Evolutionary conservation across 1,140 invertebrate genomes (phyloP).

Genomic region (Chironomus striatipennis): DNA sequence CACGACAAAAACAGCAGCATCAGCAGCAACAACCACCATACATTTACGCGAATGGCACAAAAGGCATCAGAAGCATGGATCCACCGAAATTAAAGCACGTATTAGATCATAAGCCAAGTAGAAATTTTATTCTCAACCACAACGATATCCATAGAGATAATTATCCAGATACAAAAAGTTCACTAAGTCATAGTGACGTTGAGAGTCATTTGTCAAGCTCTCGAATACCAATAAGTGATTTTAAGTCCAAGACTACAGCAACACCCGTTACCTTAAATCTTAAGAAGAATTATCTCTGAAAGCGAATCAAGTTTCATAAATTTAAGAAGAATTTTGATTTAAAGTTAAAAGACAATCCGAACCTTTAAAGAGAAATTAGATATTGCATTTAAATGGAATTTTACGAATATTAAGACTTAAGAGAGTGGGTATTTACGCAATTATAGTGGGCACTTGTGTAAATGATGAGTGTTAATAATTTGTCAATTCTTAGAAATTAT

Average conservation of each 20-base stretch:
- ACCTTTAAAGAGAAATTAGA: too few species aligned
- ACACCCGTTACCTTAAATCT: not conserved
- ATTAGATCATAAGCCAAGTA: not conserved
- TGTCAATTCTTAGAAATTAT: too few species aligned
- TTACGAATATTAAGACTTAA: too few species aligned
- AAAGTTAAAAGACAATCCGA: too few species aligned
- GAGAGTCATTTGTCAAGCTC: not conserved
- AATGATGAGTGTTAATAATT: too few species aligned
- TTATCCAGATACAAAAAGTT: not conserved
- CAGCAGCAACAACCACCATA: not conserved
- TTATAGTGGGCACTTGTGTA: too few species aligned
- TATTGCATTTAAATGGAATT: too few species aligned
- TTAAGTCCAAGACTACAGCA: not conserved
- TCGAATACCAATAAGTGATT: constrained; percentile 13
- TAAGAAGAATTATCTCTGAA: constrained; percentile 13
- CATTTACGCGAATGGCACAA: not conserved
- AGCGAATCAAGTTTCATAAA: constrained; percentile 6
- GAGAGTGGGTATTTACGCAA: too few species aligned
- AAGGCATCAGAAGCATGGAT: not conserved
- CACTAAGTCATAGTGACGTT: not conserved
- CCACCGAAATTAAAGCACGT: not conserved
- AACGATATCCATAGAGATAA: not conserved
- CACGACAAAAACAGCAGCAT: not conserved
- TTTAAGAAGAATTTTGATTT: not conserved
- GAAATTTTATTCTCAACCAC: not conserved